Conservation (phyloP, 1,140 invertebrate species). For the Drosophila watanabei region DNA sequence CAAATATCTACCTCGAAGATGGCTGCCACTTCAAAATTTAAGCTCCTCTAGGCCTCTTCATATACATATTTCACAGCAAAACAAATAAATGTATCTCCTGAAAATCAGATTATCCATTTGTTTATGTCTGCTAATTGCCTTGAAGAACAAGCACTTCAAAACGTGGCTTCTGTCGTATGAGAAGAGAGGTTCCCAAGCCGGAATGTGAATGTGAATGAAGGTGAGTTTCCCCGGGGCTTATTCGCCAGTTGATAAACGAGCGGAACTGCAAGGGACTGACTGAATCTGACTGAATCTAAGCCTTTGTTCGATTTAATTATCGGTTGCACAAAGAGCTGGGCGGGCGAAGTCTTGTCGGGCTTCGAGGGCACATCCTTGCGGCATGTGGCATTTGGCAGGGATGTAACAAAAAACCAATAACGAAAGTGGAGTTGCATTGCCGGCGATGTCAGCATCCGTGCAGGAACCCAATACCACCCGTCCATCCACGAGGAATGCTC, state of each 20-base stretch:
- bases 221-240: constrained; percentile 1
- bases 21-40: constrained; percentile 1
- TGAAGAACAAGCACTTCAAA: not conserved
- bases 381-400: constrained; percentile 41
- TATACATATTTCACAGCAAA: constrained; percentile 1
- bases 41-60: not conserved
- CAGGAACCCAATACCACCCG: constrained; percentile 13
- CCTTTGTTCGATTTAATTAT: constrained; percentile 58
- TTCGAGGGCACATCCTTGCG: constrained; percentile 31
- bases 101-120: constrained; percentile 34
- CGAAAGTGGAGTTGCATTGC: constrained; percentile 53
- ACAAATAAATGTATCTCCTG: constrained; percentile 22
- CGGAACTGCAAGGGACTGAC: constrained; percentile 29
- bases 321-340: constrained; percentile 44
- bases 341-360: constrained; percentile 20
- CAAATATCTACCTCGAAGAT: not conserved
- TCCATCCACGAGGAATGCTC: constrained; percentile 8
- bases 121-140: constrained; percentile 32
- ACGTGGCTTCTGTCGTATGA: not conserved
- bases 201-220: not conserved
- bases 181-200: not conserved
- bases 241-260: constrained; percentile 43
- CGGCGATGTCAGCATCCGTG: constrained; percentile 35
- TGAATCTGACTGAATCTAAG: constrained; percentile 35
- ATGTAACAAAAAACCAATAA: constrained; percentile 57